Percentiles rank a stretch among this genome's conserved stretches.
Evolutionary conservation across 2,888 invertebrate species (phyloP).

Genomic region (Dryocosmus kuriphilus): DNA sequence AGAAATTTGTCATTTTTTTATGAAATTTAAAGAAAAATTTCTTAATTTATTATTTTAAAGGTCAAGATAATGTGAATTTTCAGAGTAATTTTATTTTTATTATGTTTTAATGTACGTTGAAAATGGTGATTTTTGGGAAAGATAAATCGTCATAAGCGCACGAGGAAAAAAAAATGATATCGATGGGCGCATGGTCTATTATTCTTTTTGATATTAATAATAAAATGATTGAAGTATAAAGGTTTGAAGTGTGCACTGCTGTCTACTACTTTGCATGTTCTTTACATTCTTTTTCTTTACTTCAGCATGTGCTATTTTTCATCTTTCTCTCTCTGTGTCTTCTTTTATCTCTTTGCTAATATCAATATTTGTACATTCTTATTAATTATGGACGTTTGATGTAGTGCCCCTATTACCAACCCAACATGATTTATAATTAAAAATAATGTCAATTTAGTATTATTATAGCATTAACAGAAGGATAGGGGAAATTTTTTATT

Average conservation of each 20-base stretch:
- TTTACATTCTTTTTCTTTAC: not conserved
- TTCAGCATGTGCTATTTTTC: not conserved
- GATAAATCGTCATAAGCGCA: not conserved
- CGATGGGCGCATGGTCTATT: not conserved
- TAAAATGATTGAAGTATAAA: not conserved
- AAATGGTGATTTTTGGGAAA: not conserved
- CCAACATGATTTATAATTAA: not conserved
- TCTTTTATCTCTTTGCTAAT: not conserved
- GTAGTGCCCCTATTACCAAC: not conserved
- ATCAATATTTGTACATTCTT: not conserved
- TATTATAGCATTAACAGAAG: not conserved
- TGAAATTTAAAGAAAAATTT: no score
- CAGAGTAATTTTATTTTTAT: not conserved
- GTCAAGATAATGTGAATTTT: not conserved
- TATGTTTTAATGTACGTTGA: not conserved
- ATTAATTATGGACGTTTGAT: not conserved
- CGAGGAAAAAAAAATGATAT: not conserved
- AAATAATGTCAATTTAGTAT: not conserved
- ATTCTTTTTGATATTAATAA: not conserved
- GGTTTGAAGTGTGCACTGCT: conserved; percentile 1
- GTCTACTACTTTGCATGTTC: not conserved
- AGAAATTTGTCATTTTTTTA: no score
- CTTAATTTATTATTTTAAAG: no score
- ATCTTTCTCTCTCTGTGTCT: not conserved
- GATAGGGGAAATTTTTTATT: no score